Base-by-base conservation (phyloP, 2,113 vertebrate species). In the Calypte anna region DNA sequence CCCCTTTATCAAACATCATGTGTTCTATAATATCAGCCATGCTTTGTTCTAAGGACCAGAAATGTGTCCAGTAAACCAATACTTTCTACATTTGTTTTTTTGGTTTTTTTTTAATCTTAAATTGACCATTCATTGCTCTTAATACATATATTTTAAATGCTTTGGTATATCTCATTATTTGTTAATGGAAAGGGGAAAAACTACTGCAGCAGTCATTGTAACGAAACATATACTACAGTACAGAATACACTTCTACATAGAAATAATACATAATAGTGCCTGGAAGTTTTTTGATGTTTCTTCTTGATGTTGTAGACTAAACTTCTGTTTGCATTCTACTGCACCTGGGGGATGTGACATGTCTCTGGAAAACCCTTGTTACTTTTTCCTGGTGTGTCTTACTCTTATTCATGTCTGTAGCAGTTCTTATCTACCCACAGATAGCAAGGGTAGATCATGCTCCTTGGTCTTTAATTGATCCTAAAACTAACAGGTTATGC, bases 381-480 rank as follows among this genome's bases (percentile, higher is more conserved):
- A 53, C 30, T 38, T 4, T 66, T 93, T 66, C 36, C 21, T 9
- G 9, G 7, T 38, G 3, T 27, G 54, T 63, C 22, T 33, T 3
- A 10, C 74, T 63, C 22, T 33, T 3, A 10, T 78, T 58, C 3
- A n/a, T 31, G 27, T 0, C 0, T 59, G 21, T 38, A 27, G 6
- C 24, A 12, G 27, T 54, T 74, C 38, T 55, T 54, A 5, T 1
- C 28, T 79, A 19, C 9, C 18, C 15, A 12, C 8, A 58, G 36
- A 38, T 8, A 53, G 4, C 17, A 27, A 44, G 25, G 20, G 23
- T 23, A 43, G 22, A 15, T 80, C 23, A 38, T 63, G 30, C 53
- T 67, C 1, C 1, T n/a, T 38, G 30, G 14, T 64, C 7, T 6
- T 2, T 7, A 10, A 14, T 55, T 74, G 27, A 25, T 33, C 17